Evolutionary conservation across 2,888 invertebrate species (phyloP), one percentile per base, ranked within the genome.

Genomic region (Ectropis crepuscularia): DNA sequence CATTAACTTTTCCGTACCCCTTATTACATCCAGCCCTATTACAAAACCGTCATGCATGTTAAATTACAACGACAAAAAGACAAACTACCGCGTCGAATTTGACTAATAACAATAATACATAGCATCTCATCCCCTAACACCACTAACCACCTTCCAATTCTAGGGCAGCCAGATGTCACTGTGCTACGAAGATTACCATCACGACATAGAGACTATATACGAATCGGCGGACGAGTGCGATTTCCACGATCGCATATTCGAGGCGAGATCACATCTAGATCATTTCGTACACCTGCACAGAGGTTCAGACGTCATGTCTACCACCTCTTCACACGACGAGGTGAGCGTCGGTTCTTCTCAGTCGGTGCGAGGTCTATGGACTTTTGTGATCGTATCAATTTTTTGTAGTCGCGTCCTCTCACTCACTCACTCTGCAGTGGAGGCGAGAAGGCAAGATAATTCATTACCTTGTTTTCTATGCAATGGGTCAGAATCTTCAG

Each of bases 131-230:
- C 49, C 39, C 46, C 45, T 58, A 51, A 65, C 55, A 63, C 73
- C 64, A 77, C 72, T 83, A 83, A 81, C 79, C 68, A 60, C 55
- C 63, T 74, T 69, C 65, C 63, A 55, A 68, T 80, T 77, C 63
- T 78, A 75, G 78, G 76, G 68, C 53, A 72, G 70, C 65, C 48
- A 57, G 65, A 65, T 58, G 54, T 66, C 64, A 8, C 42, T 81
- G 71, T 76, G 78, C 64, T 69, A 75, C 69, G 82, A 85, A 45
- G 88, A 88, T 54, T 83, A 79, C 72, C 79, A 87, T 71, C 91
- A 91, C 74, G 90, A 90, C 63, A 88, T 90, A 68, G 88, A 87
- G 53, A 89, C 91, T 0, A 92, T 92, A 78, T 85, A 85, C 73
- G 92, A 92, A 72, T 75, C 80, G 0, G 79, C 79, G 0, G 86